phyloP scores from a whole-genome alignment of 2,888 invertebrate genomes.

The Lithophane semibrunnea region DNA sequence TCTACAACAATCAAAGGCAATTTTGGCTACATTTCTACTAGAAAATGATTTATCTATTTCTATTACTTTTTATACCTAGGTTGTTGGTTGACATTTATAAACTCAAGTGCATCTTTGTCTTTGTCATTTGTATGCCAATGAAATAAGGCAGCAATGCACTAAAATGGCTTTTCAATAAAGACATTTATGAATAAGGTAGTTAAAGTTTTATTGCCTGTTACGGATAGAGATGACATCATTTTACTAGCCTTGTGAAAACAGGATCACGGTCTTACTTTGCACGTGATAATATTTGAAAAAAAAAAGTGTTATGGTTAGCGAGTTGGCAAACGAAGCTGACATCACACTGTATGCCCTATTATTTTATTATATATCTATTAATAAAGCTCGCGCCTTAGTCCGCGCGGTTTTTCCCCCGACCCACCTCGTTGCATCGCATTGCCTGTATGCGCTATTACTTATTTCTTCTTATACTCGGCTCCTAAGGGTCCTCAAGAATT shows the following conservation, averaged over 20 bases:
- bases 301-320: not conserved
- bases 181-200: conserved; percentile 1
- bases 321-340: too few relatives aligned
- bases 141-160: conserved; percentile 7
- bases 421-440: too few relatives aligned
- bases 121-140: conserved; percentile 37
- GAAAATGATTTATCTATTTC: not conserved
- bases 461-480: too few relatives aligned
- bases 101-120: conserved; percentile 10
- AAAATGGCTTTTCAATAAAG: conserved; percentile 8
- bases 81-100: not conserved
- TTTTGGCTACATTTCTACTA: not conserved
- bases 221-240: not conserved
- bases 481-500: too few relatives aligned
- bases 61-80: not conserved
- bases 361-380: too few relatives aligned
- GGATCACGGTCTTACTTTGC: not conserved
- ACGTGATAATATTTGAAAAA: not conserved
- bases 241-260: not conserved
- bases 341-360: too few relatives aligned
- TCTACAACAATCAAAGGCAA: not conserved
- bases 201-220: conserved; percentile 3
- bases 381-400: too few relatives aligned
- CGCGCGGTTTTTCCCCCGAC: too few relatives aligned
- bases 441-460: too few relatives aligned